Base-by-base conservation (phyloP, 2,113 vertebrate genomes). In the Bostrychus sinensis region DNA sequence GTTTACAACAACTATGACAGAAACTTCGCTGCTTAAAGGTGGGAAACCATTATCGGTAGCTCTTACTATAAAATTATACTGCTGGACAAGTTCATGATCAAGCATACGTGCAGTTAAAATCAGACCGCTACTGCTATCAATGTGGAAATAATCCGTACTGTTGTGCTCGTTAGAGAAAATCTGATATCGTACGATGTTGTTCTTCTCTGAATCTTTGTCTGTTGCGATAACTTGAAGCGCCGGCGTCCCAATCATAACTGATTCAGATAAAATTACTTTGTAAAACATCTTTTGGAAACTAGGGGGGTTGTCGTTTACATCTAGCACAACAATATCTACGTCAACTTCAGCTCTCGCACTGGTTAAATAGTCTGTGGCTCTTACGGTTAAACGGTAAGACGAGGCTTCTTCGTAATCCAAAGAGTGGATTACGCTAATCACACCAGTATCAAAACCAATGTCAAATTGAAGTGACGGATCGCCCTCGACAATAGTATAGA, bases 91-190 rank as follows among this genome's bases (percentile, higher is more conserved):
- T 56, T 99, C 97, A 11, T 97, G 95, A 86, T 99, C 97, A 9
- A 99, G 82, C 88, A 94, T 91, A 9, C 97, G 93, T 0, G 97
- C 96, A 3, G 97, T 99, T 41, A 99, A 89, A 72, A 99, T 98
- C 22, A 98, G 86, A 42, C 97, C 97, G 42, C 97, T 98, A 70
- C 93, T 92, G 8, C 96, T 95, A 62, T 99, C 97, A 41, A 99
- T 96, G 83, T 98, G 96, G 70, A 99, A 99, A 72, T 96, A 96
- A 59, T 99, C 97, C 0, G 96, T 96, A 84, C 93, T 96, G 84
- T 98, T 97, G 61, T 93, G 94, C 2, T 86, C 87, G 50, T 95
- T 93, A 22, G 96, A 95, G 60, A 97, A 94, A 65, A 99, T 96
- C 82, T 98, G 96, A 80, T 99, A 99, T 16, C 92, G 93, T 3